A percentile compares a stretch with the other conserved stretches of the same genome.
phyloP scores from a whole-genome alignment of 1,140 invertebrate species.

The Pseudomyrmex cubaensis region DNA sequence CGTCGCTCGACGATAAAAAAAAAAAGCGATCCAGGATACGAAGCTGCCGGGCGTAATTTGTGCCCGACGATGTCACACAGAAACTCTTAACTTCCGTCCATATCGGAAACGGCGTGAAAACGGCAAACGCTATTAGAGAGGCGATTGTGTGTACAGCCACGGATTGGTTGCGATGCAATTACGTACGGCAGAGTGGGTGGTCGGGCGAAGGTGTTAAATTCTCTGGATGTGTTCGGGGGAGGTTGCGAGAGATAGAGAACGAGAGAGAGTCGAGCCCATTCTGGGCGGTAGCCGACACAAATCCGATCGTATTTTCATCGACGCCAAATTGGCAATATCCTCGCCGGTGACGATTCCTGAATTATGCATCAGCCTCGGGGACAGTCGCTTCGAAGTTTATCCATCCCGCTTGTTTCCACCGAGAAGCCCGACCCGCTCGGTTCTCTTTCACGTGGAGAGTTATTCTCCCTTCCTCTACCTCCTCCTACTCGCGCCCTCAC shows the following conservation, averaged over 20 bases:
- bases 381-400: conserved; percentile 85
- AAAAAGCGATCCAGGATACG: not conserved
- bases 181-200: conserved; percentile 68
- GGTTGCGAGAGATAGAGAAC: not conserved
- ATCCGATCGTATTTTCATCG: conserved; percentile 86
- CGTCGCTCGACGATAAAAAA: conserved; percentile 14
- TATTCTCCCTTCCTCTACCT: conserved; percentile 65
- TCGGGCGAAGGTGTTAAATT: conserved; percentile 83
- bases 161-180: conserved; percentile 75
- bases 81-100: conserved; percentile 52
- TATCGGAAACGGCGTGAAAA: conserved; percentile 63
- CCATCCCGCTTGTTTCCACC: conserved; percentile 83
- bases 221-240: conserved; percentile 77
- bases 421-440: conserved; percentile 65
- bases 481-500: conserved; percentile 14
- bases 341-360: conserved; percentile 85
- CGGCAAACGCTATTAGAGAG: conserved; percentile 67
- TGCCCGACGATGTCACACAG: conserved; percentile 31
- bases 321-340: conserved; percentile 86
- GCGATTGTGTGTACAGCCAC: conserved; percentile 55
- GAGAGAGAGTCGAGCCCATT: conserved; percentile 46
- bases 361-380: conserved; percentile 85
- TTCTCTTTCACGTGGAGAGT: conserved; percentile 66
- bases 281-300: conserved; percentile 81
- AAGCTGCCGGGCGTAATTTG: conserved; percentile 31